Conservation (phyloP, 2,888 invertebrate species). For the Ophioninae sp. region DNA sequence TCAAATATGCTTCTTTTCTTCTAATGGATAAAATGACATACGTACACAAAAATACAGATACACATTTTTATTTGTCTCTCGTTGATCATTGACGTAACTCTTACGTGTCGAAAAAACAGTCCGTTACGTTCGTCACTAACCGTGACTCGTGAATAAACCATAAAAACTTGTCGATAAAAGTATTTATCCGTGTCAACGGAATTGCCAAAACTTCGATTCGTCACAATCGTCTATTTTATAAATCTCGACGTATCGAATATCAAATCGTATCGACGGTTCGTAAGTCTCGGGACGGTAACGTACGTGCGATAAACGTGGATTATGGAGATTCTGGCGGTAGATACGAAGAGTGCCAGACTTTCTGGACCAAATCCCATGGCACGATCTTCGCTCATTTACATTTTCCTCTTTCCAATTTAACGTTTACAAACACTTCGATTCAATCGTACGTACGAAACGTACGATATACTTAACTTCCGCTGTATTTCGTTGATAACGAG, state of each 20-base stretch:
- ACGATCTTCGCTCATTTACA: neutral
- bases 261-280: constrained; percentile 2
- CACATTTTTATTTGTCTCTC: neutral
- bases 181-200: neutral
- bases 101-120: neutral
- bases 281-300: neutral
- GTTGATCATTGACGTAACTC: neutral
- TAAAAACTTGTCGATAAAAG: neutral
- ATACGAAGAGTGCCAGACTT: neutral
- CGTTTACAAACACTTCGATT: neutral
- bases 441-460: neutral
- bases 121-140: neutral
- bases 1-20: too few relatives aligned
- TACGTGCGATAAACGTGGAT: neutral
- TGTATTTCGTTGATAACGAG: neutral
- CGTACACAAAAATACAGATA: neutral
- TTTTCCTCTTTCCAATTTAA: neutral
- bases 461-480: neutral
- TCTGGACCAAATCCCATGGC: neutral
- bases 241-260: constrained; percentile 23
- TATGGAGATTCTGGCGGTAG: constrained; percentile 1
- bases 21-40: neutral
- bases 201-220: constrained; percentile 22
- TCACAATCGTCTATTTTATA: neutral
- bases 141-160: constrained; percentile 15